A percentile compares a stretch with the other conserved stretches of the same genome.
phyloP scores from a whole-genome alignment of 2,797 vertebrate genomes.

The Pseudochromis fuscus region DNA sequence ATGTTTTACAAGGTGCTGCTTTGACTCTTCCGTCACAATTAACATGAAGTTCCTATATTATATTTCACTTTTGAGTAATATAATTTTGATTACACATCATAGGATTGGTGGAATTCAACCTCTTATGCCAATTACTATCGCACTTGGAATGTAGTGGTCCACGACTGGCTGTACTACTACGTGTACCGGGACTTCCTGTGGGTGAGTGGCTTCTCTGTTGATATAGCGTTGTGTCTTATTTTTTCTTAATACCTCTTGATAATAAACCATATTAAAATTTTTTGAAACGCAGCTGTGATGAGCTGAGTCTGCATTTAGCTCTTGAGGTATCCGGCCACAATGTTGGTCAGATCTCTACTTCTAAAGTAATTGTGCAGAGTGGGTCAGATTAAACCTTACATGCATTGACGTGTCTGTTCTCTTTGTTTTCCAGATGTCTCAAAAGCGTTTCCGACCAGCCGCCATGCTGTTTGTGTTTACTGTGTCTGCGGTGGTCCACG shows the following conservation, averaged over 20 bases:
- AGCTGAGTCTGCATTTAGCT: no score
- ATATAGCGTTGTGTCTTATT: no score
- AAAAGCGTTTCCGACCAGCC: constrained; percentile 88
- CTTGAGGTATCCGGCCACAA: no score
- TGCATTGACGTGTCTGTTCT: not conserved
- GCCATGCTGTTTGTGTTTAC: constrained; percentile 95
- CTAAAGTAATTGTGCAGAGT: no score
- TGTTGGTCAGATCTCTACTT: no score
- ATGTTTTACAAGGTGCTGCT: constrained; percentile 96
- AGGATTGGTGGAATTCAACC: constrained; percentile 99
- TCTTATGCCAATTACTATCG: constrained; percentile 97
- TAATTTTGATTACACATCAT: constrained; percentile 13
- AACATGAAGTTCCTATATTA: not conserved
- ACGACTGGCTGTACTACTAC: constrained; percentile 98
- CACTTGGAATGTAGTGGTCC: constrained; percentile 97
- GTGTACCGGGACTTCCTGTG: constrained; percentile 93
- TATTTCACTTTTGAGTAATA: not conserved
- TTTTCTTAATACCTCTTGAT: not conserved
- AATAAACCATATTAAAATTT: not conserved
- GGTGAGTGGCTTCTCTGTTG: constrained; percentile 82
- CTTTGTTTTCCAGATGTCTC: constrained; percentile 87
- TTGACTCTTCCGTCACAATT: not conserved
- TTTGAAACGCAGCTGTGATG: no score
- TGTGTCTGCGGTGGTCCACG: constrained; percentile 92
- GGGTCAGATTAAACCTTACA: not conserved